Conservation (phyloP, 53 echinoderm and acorn worm species). For the Luidia sarsii region DNA sequence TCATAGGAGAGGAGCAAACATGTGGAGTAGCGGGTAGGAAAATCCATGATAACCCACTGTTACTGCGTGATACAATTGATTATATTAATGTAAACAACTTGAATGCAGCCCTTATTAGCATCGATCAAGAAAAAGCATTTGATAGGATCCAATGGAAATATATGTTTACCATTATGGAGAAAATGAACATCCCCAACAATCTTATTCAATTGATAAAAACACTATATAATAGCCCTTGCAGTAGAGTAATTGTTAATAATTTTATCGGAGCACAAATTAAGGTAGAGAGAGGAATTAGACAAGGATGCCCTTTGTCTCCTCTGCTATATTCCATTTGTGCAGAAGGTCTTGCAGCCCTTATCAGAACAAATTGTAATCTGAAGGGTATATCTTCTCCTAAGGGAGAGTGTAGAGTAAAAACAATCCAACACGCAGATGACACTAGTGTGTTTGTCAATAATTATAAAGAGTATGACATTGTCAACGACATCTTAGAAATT, state of each 20-base stretch:
- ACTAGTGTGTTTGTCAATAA: not conserved
- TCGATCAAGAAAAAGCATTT: too few relatives aligned
- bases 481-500: not conserved
- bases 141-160: not conserved
- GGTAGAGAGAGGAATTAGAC: constrained; percentile 10
- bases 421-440: constrained; percentile 9
- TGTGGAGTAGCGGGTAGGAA: not conserved
- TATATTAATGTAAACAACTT: not conserved
- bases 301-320: constrained; percentile 16
- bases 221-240: constrained; percentile 1
- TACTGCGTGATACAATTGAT: not conserved
- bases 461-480: not conserved
- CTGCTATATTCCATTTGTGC: constrained; percentile 16
- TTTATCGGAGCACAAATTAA: not conserved
- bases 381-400: not conserved
- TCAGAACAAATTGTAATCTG: not conserved
- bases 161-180: too few relatives aligned
- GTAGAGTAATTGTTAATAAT: constrained; percentile 4
- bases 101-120: not conserved
- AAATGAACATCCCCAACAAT: too few relatives aligned
- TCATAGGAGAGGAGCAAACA: not conserved
- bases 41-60: not conserved
- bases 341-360: not conserved
- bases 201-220: too few relatives aligned
- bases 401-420: not conserved